Conservation (phyloP, 2,888 invertebrate species). For the Acleris cristana region DNA sequence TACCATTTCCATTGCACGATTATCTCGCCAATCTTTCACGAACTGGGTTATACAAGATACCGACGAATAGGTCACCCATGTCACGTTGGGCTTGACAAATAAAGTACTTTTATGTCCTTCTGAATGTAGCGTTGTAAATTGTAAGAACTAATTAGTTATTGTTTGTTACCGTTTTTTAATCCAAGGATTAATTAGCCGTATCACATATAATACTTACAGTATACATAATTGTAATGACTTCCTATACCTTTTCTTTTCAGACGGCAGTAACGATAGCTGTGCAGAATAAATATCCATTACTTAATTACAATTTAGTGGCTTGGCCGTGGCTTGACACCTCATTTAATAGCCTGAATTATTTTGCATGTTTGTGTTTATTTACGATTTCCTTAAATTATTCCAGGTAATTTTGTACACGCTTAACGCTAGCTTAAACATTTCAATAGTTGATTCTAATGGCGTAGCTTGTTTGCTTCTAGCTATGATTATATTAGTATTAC, state of each 20-base stretch:
- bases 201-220: too few relatives aligned
- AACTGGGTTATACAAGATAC: slow-evolving; percentile 32
- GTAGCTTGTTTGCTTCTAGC: not conserved
- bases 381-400: slow-evolving; percentile 15
- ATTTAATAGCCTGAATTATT: slow-evolving; percentile 18
- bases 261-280: too few relatives aligned
- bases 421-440: not conserved
- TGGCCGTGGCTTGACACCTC: slow-evolving; percentile 13
- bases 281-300: not conserved
- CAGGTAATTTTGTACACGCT: not conserved
- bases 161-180: not conserved
- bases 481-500: not conserved
- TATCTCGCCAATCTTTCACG: slow-evolving; percentile 24
- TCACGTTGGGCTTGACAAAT: slow-evolving; percentile 15
- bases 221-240: too few relatives aligned
- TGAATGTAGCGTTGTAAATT: not conserved
- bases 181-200: not conserved
- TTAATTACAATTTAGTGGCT: slow-evolving; percentile 2
- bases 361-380: slow-evolving; percentile 11
- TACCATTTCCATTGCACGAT: slow-evolving; percentile 13
- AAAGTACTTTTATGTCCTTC: slow-evolving; percentile 6
- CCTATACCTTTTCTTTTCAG: too few relatives aligned
- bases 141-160: not conserved
- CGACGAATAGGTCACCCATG: slow-evolving; percentile 20
- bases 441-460: not conserved